Evolutionary conservation across 2,797 vertebrate species (phyloP).

Genomic region (Channallabes apus): DNA sequence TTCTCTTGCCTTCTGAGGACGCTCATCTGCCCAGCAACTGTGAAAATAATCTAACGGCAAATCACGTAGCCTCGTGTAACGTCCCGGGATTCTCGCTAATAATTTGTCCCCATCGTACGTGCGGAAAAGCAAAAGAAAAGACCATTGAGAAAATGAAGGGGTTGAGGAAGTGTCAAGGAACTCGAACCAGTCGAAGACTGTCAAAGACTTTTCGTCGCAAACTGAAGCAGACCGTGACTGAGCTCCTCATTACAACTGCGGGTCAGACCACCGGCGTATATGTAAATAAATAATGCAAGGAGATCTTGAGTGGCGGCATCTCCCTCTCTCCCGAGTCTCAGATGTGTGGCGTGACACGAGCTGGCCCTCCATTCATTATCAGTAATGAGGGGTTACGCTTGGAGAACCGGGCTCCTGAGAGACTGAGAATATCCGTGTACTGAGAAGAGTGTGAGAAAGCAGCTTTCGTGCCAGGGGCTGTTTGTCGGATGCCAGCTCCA

Average conservation of each 20-base stretch:
- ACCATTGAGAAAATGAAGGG: slow-evolving; percentile 64
- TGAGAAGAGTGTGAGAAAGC: slow-evolving; percentile 5
- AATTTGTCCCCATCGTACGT: background rate
- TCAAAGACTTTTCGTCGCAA: slow-evolving; percentile 62
- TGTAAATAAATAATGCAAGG: slow-evolving; percentile 73
- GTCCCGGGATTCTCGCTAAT: background rate
- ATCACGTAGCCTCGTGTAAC: background rate
- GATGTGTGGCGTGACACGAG: slow-evolving; percentile 37
- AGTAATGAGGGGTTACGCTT: slow-evolving; percentile 35
- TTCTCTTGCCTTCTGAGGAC: background rate
- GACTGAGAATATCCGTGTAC: slow-evolving; percentile 10
- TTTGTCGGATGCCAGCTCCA: slow-evolving; percentile 37
- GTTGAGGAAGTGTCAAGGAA: slow-evolving; percentile 70
- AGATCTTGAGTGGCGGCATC: slow-evolving; percentile 67
- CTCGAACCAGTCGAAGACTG: slow-evolving; percentile 64
- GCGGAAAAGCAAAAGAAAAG: slow-evolving; percentile 54
- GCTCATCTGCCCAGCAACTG: background rate
- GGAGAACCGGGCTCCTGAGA: slow-evolving; percentile 19
- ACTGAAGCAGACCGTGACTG: slow-evolving; percentile 74
- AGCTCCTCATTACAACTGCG: slow-evolving; percentile 71
- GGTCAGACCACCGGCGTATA: slow-evolving; percentile 73
- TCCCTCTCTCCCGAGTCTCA: slow-evolving; percentile 41
- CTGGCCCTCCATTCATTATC: slow-evolving; percentile 48
- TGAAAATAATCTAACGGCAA: background rate
- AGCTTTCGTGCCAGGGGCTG: slow-evolving; percentile 12